A percentile compares a stretch with the other conserved stretches of the same genome.
These are phyloP conservation scores for Harlomillsia oculata DNA, from an alignment of 1,140 invertebrate species.

Conservation along the genomic window DNA sequence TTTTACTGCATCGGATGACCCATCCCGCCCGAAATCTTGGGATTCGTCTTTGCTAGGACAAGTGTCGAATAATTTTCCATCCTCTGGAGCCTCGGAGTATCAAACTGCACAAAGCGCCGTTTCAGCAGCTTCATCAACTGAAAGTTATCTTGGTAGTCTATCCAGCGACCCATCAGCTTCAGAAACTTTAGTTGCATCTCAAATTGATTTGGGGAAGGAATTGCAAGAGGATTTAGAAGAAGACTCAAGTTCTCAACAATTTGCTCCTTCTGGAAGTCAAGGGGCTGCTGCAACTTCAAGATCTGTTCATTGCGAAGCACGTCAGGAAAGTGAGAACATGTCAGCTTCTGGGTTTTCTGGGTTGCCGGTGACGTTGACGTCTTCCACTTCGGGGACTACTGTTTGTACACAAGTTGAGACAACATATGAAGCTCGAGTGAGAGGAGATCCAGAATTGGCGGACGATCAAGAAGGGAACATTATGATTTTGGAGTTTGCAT, in stretches of 20 bases:
- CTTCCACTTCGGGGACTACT: conserved; percentile 24
- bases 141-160: conserved; percentile 28
- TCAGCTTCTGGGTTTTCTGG: conserved; percentile 8
- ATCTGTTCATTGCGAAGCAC: conserved; percentile 24
- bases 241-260: background rate
- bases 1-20: conserved; percentile 32
- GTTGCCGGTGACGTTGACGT: conserved; percentile 28
- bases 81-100: conserved; percentile 63
- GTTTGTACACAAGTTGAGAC: conserved; percentile 34
- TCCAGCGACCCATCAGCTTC: conserved; percentile 47
- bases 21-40: conserved; percentile 31
- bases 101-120: conserved; percentile 60
- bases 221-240: conserved; percentile 36
- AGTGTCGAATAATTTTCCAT: conserved; percentile 24
- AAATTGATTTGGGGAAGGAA: conserved; percentile 45
- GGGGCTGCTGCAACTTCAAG: background rate
- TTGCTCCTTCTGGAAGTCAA: background rate
- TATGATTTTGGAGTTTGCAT: conserved; percentile 15
- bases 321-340: background rate
- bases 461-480: conserved; percentile 34
- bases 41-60: conserved; percentile 30
- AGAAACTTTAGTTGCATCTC: conserved; percentile 76
- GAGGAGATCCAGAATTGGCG: conserved; percentile 22
- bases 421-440: conserved; percentile 25
- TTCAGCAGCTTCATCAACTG: conserved; percentile 23